Conservation (phyloP, 2,797 vertebrate genomes). For the Luscinia megarhynchos region DNA sequence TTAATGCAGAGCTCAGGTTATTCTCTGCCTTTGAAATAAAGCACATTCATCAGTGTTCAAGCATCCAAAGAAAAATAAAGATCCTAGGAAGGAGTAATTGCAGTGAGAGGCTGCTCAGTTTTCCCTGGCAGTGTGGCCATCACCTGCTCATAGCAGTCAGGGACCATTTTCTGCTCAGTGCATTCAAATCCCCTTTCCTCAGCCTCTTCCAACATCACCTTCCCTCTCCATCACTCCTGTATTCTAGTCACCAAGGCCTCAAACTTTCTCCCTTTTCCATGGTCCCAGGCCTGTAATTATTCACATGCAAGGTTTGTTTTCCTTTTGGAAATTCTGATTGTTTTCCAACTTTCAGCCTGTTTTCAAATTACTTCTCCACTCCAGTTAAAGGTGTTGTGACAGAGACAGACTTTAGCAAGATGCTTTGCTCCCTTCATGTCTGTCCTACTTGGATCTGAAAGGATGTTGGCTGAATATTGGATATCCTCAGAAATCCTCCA, state of each 20-base stretch:
- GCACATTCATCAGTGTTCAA: neutral
- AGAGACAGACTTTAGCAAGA: neutral
- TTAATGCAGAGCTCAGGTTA: neutral
- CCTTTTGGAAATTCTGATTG: neutral
- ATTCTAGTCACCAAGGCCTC: neutral
- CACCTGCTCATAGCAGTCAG: neutral
- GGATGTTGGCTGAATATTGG: neutral
- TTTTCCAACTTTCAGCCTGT: neutral
- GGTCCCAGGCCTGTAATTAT: neutral
- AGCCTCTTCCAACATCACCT: neutral
- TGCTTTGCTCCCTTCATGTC: neutral
- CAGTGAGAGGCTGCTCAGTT: neutral
- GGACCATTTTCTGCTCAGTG: neutral
- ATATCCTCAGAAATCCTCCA: neutral
- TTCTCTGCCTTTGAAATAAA: neutral
- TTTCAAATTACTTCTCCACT: neutral
- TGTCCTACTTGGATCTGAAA: neutral
- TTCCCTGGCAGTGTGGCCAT: neutral
- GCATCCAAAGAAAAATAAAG: neutral
- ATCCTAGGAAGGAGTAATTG: neutral
- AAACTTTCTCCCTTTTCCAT: neutral
- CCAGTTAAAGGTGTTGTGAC: neutral
- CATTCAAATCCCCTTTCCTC: neutral
- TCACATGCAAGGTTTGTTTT: neutral
- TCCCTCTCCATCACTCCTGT: neutral